A percentile compares a stretch with the other conserved stretches of the same genome.
Evolutionary conservation across 2,113 vertebrate genomes (phyloP).

Genomic region (Arizona elegans): DNA sequence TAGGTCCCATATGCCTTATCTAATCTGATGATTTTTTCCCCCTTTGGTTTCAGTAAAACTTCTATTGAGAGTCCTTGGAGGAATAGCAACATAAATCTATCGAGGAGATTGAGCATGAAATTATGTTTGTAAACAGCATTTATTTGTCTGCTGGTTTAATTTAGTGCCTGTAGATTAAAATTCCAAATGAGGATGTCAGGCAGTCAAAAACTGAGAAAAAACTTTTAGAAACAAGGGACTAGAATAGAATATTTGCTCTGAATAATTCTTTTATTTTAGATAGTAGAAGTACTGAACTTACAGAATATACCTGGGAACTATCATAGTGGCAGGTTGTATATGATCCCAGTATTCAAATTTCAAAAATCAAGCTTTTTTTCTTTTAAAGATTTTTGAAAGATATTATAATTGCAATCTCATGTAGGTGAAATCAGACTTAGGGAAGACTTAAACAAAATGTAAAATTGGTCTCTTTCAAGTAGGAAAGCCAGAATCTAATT

Average conservation of each 20-base stretch:
- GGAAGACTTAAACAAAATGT: not conserved
- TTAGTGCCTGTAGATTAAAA: no score
- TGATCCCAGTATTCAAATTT: not conserved
- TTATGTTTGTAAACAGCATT: no score
- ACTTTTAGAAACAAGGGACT: not conserved
- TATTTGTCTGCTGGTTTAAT: no score
- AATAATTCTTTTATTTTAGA: not conserved
- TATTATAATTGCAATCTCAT: not conserved
- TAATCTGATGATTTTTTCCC: not conserved
- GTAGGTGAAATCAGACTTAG: not conserved
- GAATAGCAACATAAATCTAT: not conserved
- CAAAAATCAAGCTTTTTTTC: not conserved
- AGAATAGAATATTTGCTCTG: not conserved
- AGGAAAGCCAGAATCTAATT: not conserved
- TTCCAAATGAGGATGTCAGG: no score
- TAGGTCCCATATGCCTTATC: not conserved
- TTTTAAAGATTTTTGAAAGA: not conserved
- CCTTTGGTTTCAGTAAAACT: not conserved
- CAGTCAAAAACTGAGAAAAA: no score
- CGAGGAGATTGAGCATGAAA: not conserved
- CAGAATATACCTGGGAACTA: not conserved
- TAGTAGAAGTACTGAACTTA: not conserved
- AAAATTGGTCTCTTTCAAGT: not conserved
- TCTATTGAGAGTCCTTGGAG: no score
- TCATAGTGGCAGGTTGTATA: not conserved